Conservation (phyloP, 2,797 vertebrate genomes). For the Adrianichthys oophorus region DNA sequence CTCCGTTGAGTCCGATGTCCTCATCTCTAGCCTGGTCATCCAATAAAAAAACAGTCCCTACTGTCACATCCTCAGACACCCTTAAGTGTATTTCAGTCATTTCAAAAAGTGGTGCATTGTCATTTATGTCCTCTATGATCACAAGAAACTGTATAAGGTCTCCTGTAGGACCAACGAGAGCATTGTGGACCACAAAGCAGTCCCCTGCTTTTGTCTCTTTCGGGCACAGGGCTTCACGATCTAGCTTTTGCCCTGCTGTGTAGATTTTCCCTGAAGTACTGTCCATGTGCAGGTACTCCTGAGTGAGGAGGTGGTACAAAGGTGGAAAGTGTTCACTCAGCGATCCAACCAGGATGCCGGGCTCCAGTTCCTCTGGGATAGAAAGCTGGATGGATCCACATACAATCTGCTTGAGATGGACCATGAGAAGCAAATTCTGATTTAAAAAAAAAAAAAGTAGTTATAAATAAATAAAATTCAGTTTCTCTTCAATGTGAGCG, state of each 20-base stretch:
- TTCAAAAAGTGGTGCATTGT: conserved; percentile 78
- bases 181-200: conserved; percentile 70
- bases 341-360: conserved; percentile 67
- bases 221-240: conserved; percentile 77
- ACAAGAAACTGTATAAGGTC: conserved; percentile 75
- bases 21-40: conserved; percentile 74
- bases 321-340: conserved; percentile 61
- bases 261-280: conserved; percentile 71
- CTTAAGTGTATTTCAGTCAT: conserved; percentile 66
- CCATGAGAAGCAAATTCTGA: conserved; percentile 71
- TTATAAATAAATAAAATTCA: background rate
- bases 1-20: conserved; percentile 67
- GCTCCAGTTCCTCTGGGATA: conserved; percentile 69
- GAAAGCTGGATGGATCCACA: conserved; percentile 60
- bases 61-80: conserved; percentile 70
- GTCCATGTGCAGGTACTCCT: conserved; percentile 69
- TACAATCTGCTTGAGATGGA: conserved; percentile 61
- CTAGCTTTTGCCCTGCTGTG: conserved; percentile 70
- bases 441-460: conserved; percentile 26
- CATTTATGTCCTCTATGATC: conserved; percentile 80
- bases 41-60: conserved; percentile 68
- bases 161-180: conserved; percentile 64
- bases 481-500: conserved; percentile 16
- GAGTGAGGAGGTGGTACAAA: conserved; percentile 72
- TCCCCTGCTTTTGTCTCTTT: conserved; percentile 52